A percentile compares a stretch with the other conserved stretches of the same genome.
phyloP scores from a whole-genome alignment of 2,113 vertebrate species.

The Dicerorhinus sumatrensis region DNA sequence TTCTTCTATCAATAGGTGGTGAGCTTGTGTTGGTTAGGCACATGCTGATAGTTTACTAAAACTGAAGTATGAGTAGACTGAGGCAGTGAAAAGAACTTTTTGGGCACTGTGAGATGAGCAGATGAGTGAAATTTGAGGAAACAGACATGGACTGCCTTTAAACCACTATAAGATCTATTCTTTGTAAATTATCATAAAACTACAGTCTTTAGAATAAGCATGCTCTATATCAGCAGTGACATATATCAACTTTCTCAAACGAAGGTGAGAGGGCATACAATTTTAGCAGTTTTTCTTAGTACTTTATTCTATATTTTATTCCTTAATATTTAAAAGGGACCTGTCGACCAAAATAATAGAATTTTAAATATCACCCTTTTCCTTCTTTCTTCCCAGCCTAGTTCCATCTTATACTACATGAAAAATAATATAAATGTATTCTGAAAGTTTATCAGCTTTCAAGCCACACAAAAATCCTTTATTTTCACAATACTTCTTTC shows the following conservation, averaged over 20 bases:
- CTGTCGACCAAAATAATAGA: conserved; percentile 16
- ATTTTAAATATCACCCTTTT: conserved; percentile 24
- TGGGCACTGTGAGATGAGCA: not conserved
- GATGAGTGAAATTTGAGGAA: not conserved
- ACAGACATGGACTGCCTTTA: not conserved
- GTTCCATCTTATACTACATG: not conserved
- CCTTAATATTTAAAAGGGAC: conserved; percentile 14
- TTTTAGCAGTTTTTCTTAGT: not conserved
- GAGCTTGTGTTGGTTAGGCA: conserved; percentile 47
- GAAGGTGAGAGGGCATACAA: not conserved
- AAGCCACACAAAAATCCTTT: conserved; percentile 68
- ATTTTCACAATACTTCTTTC: conserved; percentile 67
- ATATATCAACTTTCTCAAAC: not conserved
- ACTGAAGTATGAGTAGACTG: not conserved
- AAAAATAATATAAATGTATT: conserved; percentile 49
- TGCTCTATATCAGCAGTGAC: not conserved
- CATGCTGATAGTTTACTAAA: not conserved
- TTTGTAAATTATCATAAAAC: not conserved
- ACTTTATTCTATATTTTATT: not conserved
- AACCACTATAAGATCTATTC: not conserved
- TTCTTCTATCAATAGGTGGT: conserved; percentile 60
- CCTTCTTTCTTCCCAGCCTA: conserved; percentile 5
- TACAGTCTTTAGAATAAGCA: not conserved
- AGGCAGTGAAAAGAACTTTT: not conserved
- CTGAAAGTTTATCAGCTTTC: conserved; percentile 25